Conservation (phyloP, 2,113 vertebrate genomes). For the Cinclus cinclus region DNA sequence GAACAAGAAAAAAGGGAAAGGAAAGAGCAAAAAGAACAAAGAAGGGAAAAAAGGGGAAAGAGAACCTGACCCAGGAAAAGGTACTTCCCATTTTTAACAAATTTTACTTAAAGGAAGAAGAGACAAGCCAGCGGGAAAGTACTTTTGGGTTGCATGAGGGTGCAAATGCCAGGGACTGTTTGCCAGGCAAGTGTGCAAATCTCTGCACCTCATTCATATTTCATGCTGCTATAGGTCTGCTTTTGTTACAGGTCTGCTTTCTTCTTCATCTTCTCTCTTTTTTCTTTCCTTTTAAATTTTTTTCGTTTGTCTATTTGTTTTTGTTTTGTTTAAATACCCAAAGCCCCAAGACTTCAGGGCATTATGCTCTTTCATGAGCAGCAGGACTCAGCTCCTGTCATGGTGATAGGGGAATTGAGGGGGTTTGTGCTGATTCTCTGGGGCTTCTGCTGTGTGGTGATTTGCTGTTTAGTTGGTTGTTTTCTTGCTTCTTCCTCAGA, state of each 20-base stretch:
- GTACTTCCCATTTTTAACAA: constrained; percentile 70
- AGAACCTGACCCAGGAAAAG: constrained; percentile 73
- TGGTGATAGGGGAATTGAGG: background rate
- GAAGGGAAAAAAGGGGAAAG: constrained; percentile 75
- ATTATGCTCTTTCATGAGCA: background rate
- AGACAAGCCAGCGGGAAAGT: constrained; percentile 27
- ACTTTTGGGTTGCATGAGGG: constrained; percentile 35
- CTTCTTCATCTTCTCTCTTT: background rate
- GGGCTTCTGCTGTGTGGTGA: background rate
- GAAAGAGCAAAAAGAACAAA: constrained; percentile 78
- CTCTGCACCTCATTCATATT: constrained; percentile 44
- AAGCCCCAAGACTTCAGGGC: background rate
- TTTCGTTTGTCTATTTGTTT: background rate
- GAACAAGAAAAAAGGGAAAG: constrained; percentile 75
- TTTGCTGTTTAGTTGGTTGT: background rate
- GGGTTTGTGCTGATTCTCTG: background rate
- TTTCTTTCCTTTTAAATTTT: too few relatives aligned
- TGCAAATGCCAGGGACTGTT: constrained; percentile 12
- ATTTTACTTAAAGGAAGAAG: constrained; percentile 64
- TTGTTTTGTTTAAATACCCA: background rate
- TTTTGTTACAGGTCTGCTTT: constrained; percentile 5
- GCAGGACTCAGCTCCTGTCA: background rate
- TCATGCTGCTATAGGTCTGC: background rate
- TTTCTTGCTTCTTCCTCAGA: background rate
- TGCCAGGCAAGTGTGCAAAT: constrained; percentile 36